phyloP scores from a whole-genome alignment of 2,113 vertebrate genomes.

The Taxidea taxus region DNA sequence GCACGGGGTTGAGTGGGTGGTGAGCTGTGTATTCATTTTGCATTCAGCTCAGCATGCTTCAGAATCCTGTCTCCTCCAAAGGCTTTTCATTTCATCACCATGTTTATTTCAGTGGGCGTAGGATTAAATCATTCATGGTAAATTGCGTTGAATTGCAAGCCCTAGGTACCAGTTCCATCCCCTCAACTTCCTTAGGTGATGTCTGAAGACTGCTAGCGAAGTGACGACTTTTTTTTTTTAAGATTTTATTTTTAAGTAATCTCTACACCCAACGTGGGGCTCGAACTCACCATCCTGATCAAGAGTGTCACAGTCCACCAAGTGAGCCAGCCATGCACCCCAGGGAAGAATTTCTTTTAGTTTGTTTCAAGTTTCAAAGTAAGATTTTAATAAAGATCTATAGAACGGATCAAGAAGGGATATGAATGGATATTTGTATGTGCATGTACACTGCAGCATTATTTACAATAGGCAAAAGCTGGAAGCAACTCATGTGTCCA shows the following conservation, averaged over 20 bases:
- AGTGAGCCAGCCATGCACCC: not conserved
- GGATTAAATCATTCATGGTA: constrained; percentile 8
- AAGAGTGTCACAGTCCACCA: not conserved
- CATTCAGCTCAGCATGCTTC: not conserved
- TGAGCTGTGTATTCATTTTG: not conserved
- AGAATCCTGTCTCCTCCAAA: not conserved
- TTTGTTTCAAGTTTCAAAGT: constrained; percentile 30
- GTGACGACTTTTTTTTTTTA: not conserved
- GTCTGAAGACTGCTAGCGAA: constrained; percentile 22
- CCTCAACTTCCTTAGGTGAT: constrained; percentile 16
- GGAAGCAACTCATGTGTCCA: not conserved
- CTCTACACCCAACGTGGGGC: not conserved
- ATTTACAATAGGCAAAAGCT: not conserved
- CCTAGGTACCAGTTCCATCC: not conserved
- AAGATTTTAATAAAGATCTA: constrained; percentile 21
- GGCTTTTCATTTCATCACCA: not conserved
- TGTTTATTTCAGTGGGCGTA: not conserved
- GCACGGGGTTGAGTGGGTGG: not conserved
- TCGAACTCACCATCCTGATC: not conserved
- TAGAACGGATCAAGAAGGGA: not conserved
- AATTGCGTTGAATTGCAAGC: constrained; percentile 25
- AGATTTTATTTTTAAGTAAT: not conserved
- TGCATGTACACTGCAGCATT: not conserved
- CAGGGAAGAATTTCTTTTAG: not conserved
- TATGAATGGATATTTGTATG: not conserved